Evolutionary conservation across 2,113 vertebrate species (phyloP).

Genomic region (Lipophrys pholis): DNA sequence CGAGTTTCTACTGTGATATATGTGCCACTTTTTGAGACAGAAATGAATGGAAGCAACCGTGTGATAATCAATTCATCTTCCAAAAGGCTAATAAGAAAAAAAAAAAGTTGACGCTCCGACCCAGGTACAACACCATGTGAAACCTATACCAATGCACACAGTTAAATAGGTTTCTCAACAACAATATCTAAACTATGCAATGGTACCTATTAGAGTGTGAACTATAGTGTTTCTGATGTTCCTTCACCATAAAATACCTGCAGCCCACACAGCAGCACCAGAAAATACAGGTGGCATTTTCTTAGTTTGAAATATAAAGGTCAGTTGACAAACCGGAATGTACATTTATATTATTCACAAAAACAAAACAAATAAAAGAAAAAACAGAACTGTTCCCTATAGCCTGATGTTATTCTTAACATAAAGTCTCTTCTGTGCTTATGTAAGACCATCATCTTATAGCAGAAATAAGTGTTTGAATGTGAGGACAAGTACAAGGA

Average conservation of each 20-base stretch:
- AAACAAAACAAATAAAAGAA: neutral
- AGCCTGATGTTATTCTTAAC: neutral
- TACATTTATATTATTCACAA: constrained; percentile 5
- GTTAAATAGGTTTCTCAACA: neutral
- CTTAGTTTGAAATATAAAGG: constrained; percentile 45
- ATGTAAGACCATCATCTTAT: neutral
- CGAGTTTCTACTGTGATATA: neutral
- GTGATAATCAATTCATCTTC: constrained; percentile 13
- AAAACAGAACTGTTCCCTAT: constrained; percentile 3
- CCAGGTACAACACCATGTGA: no score
- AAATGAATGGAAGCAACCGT: neutral
- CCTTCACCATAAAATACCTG: constrained; percentile 40
- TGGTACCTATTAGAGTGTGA: neutral
- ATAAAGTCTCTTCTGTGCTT: neutral
- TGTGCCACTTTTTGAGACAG: neutral
- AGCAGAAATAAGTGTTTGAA: constrained; percentile 13
- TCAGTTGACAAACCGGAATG: constrained; percentile 36
- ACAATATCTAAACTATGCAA: constrained; percentile 21
- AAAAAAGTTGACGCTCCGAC: no score
- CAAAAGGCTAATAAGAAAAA: no score
- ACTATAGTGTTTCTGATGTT: constrained; percentile 18
- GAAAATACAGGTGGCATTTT: constrained; percentile 24
- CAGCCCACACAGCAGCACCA: constrained; percentile 40
- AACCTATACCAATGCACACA: no score
- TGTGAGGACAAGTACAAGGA: constrained; percentile 50